Conservation (phyloP, 30 jellyfish, hydroid and myxozoan species). For the Chrysaora quinquecirrha region DNA sequence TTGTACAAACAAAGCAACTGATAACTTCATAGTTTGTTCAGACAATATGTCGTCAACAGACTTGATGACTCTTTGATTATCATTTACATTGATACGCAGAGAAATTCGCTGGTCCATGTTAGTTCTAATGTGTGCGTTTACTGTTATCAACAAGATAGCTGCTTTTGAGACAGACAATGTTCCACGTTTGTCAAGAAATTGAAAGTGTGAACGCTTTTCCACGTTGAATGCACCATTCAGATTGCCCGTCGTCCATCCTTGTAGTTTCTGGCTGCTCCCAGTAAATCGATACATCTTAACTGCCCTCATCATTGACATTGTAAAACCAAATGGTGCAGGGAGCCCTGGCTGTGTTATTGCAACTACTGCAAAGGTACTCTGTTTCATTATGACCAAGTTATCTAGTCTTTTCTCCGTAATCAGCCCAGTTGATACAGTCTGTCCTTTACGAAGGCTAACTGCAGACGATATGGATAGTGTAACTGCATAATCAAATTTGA, state of each 20-base stretch:
- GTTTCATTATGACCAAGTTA: not conserved
- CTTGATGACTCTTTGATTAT: not conserved
- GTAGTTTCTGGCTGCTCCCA: not conserved
- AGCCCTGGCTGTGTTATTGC: not conserved
- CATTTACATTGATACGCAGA: not conserved
- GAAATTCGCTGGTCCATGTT: not conserved
- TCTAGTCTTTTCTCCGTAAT: not conserved
- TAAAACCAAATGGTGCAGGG: conserved; percentile 14
- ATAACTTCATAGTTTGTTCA: conserved; percentile 1
- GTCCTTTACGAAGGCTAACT: conserved; percentile 31
- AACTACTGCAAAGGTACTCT: conserved; percentile 18
- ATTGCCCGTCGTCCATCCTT: conserved; percentile 2
- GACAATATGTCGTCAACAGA: not conserved
- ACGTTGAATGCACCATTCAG: not conserved
- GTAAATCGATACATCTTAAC: not conserved
- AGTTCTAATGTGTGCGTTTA: not conserved
- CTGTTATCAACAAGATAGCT: not conserved
- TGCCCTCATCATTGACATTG: not conserved
- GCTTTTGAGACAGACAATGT: not conserved
- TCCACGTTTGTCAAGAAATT: not conserved
- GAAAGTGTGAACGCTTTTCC: not conserved
- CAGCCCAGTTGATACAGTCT: conserved; percentile 13
- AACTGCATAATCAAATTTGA: not conserved
- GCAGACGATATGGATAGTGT: conserved; percentile 30
- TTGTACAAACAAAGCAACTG: conserved; percentile 34